These are phyloP conservation scores for Bruchidius siliquastri DNA, from an alignment of 2,888 invertebrate genomes.

Conservation along the genomic window DNA sequence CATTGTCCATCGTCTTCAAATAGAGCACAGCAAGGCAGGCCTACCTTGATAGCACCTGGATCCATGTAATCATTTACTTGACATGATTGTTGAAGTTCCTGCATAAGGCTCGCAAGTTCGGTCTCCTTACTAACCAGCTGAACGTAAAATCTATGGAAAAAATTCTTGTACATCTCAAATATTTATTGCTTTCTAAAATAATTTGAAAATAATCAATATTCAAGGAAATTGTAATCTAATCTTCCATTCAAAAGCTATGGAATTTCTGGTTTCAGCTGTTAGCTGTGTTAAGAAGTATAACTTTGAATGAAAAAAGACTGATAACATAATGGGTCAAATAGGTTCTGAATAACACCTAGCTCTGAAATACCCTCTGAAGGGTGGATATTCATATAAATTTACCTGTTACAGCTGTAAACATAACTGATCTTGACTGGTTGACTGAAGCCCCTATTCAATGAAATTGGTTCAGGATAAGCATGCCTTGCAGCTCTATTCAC, in stretches of 20 bases:
- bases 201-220: no score
- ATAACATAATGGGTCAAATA: no score
- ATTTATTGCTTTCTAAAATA: no score
- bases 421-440: constrained; percentile 59
- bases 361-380: no score
- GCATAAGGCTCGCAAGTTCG: constrained; percentile 63
- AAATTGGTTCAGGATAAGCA: constrained; percentile 39
- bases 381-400: no score
- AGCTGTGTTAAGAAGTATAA: no score
- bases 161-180: no score
- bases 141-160: constrained; percentile 57
- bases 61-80: constrained; percentile 34
- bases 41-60: constrained; percentile 48
- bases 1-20: constrained; percentile 78
- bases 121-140: constrained; percentile 61
- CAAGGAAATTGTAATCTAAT: no score
- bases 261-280: no score
- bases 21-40: constrained; percentile 71
- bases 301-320: no score
- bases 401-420: constrained; percentile 59
- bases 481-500: constrained; percentile 43
- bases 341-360: no score
- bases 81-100: constrained; percentile 59
- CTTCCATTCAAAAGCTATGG: no score
- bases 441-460: constrained; percentile 38